Base-by-base conservation (phyloP, 2,797 vertebrate genomes). In the Pipistrellus nathusii region DNA sequence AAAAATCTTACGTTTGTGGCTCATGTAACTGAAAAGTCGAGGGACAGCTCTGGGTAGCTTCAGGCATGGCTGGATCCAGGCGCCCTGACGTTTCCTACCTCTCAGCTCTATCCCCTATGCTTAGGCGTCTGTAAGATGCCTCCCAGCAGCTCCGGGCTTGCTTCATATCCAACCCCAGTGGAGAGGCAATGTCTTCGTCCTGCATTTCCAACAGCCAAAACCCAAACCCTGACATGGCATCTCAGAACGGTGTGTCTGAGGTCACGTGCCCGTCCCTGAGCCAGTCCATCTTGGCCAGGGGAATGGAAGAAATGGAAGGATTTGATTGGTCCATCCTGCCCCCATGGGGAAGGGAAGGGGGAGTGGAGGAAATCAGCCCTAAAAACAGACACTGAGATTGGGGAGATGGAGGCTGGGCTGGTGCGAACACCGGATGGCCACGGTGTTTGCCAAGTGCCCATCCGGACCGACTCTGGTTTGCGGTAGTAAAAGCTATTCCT, bases 61-160 rank as follows among this genome's bases (percentile, higher is more conserved):
- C 92, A 57, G 71, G 84, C 8, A 6, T 8, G 53, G 53, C 83
- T 85, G 68, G 85, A 81, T 90, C 85, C 68, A 59, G 84, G 78
- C 18, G 12, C 75, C 51, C 90, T 15, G 11, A 32, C 66, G 25
- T 73, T 84, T 62, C 35, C 57, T 10, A 0, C 32, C 41, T 68
- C 30, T 85, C 41, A 2, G 68, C 21, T 73, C 44, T 44, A 0
- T 41, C 10, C 38, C 6, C 25, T 41, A 3, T 21, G 18, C 64
- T 14, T 12, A n/a, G 46, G 10, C 10, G 1, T 83, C 59, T 59
- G 48, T 55, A 51, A 66, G 73, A 69, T 4, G 25, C 41, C 38
- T 48, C 8, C 38, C 27, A 59, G 82, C 20, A 57, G 46, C 48
- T 73, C 27, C 44, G 25, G 27, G 59, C 30, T 62, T 25, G 32